phyloP scores from a whole-genome alignment of 2,888 invertebrate genomes.

The Brenthis hecate region DNA sequence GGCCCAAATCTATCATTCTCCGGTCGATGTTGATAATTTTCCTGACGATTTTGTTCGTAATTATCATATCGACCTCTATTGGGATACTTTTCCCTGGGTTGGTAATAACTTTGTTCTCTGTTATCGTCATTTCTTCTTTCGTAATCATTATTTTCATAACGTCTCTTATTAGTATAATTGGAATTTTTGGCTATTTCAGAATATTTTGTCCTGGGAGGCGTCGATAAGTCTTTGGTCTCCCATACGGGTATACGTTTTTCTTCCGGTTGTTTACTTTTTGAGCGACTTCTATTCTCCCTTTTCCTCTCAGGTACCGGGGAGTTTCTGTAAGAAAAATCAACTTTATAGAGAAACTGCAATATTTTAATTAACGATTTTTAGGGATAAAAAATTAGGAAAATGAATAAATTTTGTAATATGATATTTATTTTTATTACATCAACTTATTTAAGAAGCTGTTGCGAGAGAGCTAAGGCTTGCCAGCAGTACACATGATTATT shows the following conservation, averaged over 20 bases:
- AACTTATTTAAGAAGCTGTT: too few relatives aligned
- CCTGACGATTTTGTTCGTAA: slow-evolving; percentile 35
- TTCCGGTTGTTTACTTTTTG: slow-evolving; percentile 59
- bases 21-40: slow-evolving; percentile 47
- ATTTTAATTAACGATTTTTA: background rate
- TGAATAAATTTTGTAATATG: too few relatives aligned
- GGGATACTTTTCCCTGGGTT: slow-evolving; percentile 50
- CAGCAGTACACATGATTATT: too few relatives aligned
- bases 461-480: too few relatives aligned
- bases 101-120: slow-evolving; percentile 46
- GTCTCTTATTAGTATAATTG: slow-evolving; percentile 40
- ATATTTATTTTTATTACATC: too few relatives aligned
- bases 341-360: background rate
- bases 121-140: slow-evolving; percentile 45
- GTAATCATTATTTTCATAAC: slow-evolving; percentile 22
- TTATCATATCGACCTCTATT: slow-evolving; percentile 40
- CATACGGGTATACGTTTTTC: slow-evolving; percentile 59
- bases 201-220: slow-evolving; percentile 44
- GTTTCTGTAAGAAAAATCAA: slow-evolving; percentile 50
- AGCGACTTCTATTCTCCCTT: slow-evolving; percentile 52
- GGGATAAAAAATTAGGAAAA: too few relatives aligned
- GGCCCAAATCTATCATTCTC: slow-evolving; percentile 46
- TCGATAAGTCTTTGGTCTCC: slow-evolving; percentile 52
- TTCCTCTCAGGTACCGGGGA: slow-evolving; percentile 57
- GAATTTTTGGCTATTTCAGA: slow-evolving; percentile 47